Evolutionary conservation across 2,888 invertebrate genomes (phyloP).

Genomic region (Ophion obscuratus): DNA sequence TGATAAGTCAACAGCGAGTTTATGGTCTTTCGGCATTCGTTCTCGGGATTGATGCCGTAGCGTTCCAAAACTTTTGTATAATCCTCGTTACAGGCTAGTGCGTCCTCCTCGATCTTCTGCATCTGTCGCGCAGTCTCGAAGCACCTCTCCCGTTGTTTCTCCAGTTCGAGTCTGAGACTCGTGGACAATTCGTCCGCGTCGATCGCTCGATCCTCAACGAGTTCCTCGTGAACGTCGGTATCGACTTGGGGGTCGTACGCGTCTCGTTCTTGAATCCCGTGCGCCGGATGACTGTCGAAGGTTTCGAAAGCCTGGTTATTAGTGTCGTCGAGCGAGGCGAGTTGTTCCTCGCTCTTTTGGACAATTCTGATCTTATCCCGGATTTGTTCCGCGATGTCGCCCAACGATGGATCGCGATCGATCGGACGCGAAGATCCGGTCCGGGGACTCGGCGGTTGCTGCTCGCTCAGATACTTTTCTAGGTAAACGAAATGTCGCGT

Average conservation of each 20-base stretch:
- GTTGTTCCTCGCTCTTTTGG: conserved; percentile 35
- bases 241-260: background rate
- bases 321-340: conserved; percentile 44
- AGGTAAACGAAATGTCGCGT: conserved; percentile 42
- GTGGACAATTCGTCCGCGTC: conserved; percentile 72
- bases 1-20: conserved; percentile 75
- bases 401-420: background rate
- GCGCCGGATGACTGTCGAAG: conserved; percentile 57
- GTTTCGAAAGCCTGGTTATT: conserved; percentile 26
- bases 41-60: conserved; percentile 51
- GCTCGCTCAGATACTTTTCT: conserved; percentile 45
- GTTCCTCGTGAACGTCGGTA: background rate
- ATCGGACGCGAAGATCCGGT: background rate
- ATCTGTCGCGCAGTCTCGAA: conserved; percentile 78
- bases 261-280: background rate
- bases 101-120: conserved; percentile 75
- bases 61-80: conserved; percentile 64
- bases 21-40: conserved; percentile 74
- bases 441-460: conserved; percentile 5
- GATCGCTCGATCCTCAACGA: conserved; percentile 19
- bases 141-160: conserved; percentile 77
- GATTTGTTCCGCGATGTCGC: conserved; percentile 8
- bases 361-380: conserved; percentile 13
- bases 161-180: conserved; percentile 75
- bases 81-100: conserved; percentile 54